Conservation (phyloP, 2,113 vertebrate species). For the Cryptomyrus ogoouensis region DNA sequence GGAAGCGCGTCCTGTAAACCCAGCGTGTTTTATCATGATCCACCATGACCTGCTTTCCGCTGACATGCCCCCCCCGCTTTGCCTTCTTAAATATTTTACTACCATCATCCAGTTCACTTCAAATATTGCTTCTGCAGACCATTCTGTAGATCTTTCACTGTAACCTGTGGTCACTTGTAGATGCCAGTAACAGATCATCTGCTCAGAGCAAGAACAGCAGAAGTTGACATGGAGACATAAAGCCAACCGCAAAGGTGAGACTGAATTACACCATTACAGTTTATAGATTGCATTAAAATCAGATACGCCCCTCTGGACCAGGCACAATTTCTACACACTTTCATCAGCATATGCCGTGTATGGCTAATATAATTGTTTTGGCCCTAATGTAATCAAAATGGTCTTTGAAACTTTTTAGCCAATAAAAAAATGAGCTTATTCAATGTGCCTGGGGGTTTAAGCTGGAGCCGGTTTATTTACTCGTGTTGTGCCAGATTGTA, state of each 20-base stretch:
- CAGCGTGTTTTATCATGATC: neutral
- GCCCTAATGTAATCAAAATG: neutral
- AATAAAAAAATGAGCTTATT: neutral
- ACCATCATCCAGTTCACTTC: neutral
- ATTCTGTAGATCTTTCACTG: neutral
- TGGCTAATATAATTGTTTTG: neutral
- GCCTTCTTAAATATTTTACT: neutral
- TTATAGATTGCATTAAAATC: neutral
- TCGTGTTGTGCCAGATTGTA: neutral
- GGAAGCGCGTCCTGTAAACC: neutral
- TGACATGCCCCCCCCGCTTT: neutral
- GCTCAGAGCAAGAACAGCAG: neutral
- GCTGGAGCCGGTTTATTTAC: neutral
- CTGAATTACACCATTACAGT: neutral
- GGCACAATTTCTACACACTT: neutral
- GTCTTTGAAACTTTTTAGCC: neutral
- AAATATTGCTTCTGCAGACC: neutral
- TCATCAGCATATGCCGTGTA: neutral
- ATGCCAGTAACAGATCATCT: neutral
- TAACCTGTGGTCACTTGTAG: neutral
- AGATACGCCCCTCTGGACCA: neutral
- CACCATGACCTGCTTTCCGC: neutral
- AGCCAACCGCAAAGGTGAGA: neutral
- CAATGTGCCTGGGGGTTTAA: neutral
- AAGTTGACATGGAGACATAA: neutral